Evolutionary conservation across 2,888 invertebrate genomes (phyloP).

Genomic region (Pardosa pseudoannulata): DNA sequence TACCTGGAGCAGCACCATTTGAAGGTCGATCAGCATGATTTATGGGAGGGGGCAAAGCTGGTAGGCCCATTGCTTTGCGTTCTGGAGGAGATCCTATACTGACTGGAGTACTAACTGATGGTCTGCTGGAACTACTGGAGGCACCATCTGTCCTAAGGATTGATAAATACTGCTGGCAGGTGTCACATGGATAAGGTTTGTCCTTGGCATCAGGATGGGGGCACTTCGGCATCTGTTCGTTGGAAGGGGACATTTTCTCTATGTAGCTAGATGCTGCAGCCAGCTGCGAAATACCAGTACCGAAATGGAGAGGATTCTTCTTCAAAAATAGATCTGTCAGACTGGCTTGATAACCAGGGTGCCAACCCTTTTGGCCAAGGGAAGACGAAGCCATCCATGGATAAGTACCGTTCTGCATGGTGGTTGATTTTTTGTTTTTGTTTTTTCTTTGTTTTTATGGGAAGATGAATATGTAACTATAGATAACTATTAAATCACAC

Average conservation of each 20-base stretch:
- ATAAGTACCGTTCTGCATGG: conserved; percentile 74
- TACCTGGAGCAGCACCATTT: conserved; percentile 41
- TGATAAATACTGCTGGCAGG: conserved; percentile 73
- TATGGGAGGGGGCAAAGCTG: conserved; percentile 45
- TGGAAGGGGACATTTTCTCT: conserved; percentile 74
- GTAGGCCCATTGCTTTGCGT: conserved; percentile 55
- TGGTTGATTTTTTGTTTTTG: too few species aligned
- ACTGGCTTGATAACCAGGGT: conserved; percentile 74
- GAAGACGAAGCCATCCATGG: conserved; percentile 74
- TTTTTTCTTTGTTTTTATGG: not conserved
- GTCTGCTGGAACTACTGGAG: conserved; percentile 64
- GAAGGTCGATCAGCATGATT: conserved; percentile 57
- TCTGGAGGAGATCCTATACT: conserved; percentile 65
- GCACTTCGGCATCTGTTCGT: conserved; percentile 72
- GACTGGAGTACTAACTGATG: conserved; percentile 64
- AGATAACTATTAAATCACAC: conserved; percentile 16
- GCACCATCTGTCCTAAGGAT: conserved; percentile 71
- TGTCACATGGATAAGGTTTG: conserved; percentile 73
- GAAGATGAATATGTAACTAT: conserved; percentile 2
- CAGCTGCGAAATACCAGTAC: conserved; percentile 74
- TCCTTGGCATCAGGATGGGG: conserved; percentile 73
- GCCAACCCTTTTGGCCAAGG: conserved; percentile 73
- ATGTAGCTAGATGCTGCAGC: conserved; percentile 74
- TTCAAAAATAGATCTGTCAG: conserved; percentile 74
- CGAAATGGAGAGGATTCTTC: conserved; percentile 73